Evolutionary conservation across 2,113 vertebrate species (phyloP), one percentile per base, ranked within the genome.

Genomic region (Calidris pygmaea): DNA sequence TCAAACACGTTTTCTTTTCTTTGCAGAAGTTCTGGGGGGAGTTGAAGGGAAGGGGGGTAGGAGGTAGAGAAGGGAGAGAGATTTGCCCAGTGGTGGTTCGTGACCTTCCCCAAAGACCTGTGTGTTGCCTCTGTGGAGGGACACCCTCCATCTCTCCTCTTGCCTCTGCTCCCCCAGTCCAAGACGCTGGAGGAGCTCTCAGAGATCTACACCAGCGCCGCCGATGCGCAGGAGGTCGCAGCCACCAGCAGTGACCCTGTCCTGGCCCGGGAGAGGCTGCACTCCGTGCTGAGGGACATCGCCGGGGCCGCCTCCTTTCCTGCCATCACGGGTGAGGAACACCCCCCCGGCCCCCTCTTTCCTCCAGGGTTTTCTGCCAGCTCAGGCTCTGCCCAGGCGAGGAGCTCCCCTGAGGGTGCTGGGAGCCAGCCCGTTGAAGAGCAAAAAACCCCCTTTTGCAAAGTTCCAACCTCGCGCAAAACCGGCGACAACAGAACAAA

Each of bases 181-280:
- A 99, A 99, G 96, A 95, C 97, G 5, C 89, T 97, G 79, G 96
- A 96, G 30, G 98, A 99, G 63, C 94, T 99, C 8, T 97, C 77
- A 1, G 96, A 98, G 71, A 98, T 99, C 94, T 99, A 99, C 30
- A 87, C 97, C 5, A 96, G 89, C 1, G 98, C 98, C 0, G 97
- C 98, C 0, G 98, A 98, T 0, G 94, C 98, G 1, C 97, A 99
- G 72, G 99, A 99, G 95, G 73, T 92, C 1, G 99, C 99, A 0
- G 98, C 98, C 0, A 19, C 84, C 89, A 83, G 96, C n/a, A 95
- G 97, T 8, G 95, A 98, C 66, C 93, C 97, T 2, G 50, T 48
- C 2, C 93, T 96, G 66, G 98, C 98, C 43, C 98, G 98, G 17
- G 96, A 97, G 86, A 97, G 97, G 83, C 96, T 99, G 41, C 95